Conservation (phyloP, 2,888 invertebrate genomes). For the Gasteruption jaculator region DNA sequence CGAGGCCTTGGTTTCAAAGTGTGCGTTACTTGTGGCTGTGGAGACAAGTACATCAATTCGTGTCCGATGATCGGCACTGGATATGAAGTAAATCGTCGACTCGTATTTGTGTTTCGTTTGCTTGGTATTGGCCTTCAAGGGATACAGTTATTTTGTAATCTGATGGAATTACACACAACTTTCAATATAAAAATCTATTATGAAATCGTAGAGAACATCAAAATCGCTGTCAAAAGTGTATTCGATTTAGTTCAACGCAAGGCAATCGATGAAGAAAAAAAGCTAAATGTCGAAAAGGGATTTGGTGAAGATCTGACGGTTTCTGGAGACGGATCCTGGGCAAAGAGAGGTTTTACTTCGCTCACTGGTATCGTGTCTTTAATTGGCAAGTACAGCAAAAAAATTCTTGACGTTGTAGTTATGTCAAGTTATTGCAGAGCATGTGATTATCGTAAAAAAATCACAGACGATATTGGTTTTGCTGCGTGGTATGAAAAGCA, state of each 20-base stretch:
- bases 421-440: slow-evolving; percentile 21
- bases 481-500: no score
- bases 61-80: slow-evolving; percentile 19
- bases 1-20: slow-evolving; percentile 24
- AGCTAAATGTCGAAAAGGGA: slow-evolving; percentile 12
- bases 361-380: slow-evolving; percentile 24
- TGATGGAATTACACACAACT: slow-evolving; percentile 21
- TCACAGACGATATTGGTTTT: no score
- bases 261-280: slow-evolving; percentile 19
- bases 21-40: slow-evolving; percentile 21
- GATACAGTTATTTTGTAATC: slow-evolving; percentile 21
- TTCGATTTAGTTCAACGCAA: slow-evolving; percentile 17
- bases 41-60: slow-evolving; percentile 21
- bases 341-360: slow-evolving; percentile 24
- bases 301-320: slow-evolving; percentile 16
- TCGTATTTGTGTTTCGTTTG: slow-evolving; percentile 22
- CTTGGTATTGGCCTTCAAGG: slow-evolving; percentile 21
- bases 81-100: slow-evolving; percentile 26
- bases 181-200: slow-evolving; percentile 15
- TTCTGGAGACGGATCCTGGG: slow-evolving; percentile 24
- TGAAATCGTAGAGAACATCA: slow-evolving; percentile 12
- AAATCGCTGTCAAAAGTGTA: slow-evolving; percentile 17
- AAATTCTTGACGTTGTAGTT: slow-evolving; percentile 19
- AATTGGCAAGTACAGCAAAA: slow-evolving; percentile 18
- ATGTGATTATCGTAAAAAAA: slow-evolving; percentile 17